Conservation (phyloP, 2,888 invertebrate genomes). For the Acleris emargana region DNA sequence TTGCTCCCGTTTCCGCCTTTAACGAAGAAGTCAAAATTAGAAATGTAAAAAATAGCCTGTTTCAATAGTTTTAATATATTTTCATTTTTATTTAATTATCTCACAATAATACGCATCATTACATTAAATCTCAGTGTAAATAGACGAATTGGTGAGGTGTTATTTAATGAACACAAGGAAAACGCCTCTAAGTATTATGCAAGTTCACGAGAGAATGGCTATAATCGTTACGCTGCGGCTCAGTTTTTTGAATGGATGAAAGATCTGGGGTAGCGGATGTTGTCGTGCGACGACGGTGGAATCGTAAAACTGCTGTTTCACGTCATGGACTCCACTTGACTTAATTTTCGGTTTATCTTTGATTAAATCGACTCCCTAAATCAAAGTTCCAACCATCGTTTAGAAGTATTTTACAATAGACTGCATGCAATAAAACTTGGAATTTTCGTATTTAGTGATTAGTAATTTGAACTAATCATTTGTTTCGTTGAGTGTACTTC, state of each 20-base stretch:
- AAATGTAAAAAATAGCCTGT: too few relatives aligned
- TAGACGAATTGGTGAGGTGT: neutral
- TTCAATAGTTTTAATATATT: too few relatives aligned
- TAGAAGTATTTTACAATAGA: too few relatives aligned
- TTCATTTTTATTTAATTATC: neutral
- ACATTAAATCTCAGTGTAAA: neutral
- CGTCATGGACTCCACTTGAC: neutral
- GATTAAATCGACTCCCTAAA: too few relatives aligned
- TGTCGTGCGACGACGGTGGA: neutral
- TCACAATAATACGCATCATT: neutral
- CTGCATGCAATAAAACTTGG: too few relatives aligned
- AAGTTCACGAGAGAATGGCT: constrained; percentile 17
- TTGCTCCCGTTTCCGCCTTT: too few relatives aligned
- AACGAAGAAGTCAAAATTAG: too few relatives aligned
- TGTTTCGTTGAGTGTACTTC: too few relatives aligned
- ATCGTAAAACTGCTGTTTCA: neutral
- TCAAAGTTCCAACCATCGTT: too few relatives aligned
- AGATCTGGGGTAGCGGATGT: constrained; percentile 21
- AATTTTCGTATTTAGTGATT: too few relatives aligned
- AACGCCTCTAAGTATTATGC: constrained; percentile 21
- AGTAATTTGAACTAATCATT: too few relatives aligned
- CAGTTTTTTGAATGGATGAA: constrained; percentile 20
- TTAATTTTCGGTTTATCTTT: neutral
- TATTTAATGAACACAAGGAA: constrained; percentile 11
- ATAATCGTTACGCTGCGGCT: constrained; percentile 3